Evolutionary conservation across 92 coral and sea anemone genomes (phyloP), one percentile per base, ranked within the genome.

Genomic region (Hydrozoanthus gracilis): DNA sequence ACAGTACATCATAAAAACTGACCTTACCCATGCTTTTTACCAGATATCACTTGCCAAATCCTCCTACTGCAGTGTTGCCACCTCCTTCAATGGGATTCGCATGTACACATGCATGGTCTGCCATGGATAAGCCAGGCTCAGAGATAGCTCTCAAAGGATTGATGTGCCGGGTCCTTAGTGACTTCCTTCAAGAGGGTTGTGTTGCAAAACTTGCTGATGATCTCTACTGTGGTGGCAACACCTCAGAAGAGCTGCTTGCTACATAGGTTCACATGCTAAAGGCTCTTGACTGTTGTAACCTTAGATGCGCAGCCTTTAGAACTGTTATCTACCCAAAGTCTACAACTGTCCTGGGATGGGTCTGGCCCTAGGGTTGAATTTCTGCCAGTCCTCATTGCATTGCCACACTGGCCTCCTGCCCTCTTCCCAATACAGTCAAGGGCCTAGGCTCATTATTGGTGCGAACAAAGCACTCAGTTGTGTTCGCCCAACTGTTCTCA

Each of bases 311-410:
- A 7, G 71, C 89, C 56, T 51, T 69, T 50, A 78, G 80, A 83
- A 85, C 89, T 35, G 75, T 89, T 10, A 51, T 85, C 15, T 71
- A 80, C 66, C 92, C 87, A 7, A 54, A 44, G 13, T 86, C 79
- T 4, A 54, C 87, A 44, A 86, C 83, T 13, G 70, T 80, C 44
- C 76, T 89, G 3, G 89, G 84, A 5, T 90, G 92, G 88, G 51
- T 65, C 14, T 87, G 88, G 92, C 58, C 78, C 39, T 85, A 86
- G 75, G 93, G 93, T 17, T 66, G 79, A 2, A 18, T 90, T 7
- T 18, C 46, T n/a, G 90, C 92, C 4, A 77, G 83, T 18, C 88
- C 92, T 2, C 90, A 90, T 14, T 87, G 87, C 39, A 16, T 90
- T 47, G 79, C 83, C 35, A 79, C 86, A 4, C 86, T 73, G 49